Percentiles rank a stretch among this genome's conserved stretches.
Evolutionary conservation across 2,113 vertebrate genomes (phyloP).

Genomic region (Oxygymnocypris stewartii): DNA sequence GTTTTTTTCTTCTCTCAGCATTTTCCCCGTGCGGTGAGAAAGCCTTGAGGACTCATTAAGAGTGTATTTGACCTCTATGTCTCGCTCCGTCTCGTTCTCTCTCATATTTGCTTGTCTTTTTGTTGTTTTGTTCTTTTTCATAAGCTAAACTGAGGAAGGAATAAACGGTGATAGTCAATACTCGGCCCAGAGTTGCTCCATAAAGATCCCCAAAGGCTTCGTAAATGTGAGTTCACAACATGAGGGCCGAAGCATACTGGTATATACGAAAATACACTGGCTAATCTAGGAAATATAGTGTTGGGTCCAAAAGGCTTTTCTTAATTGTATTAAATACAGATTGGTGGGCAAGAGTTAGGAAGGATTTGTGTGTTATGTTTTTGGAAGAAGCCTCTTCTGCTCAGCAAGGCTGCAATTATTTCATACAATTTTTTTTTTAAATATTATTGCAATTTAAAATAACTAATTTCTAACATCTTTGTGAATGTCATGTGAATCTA

Average conservation of each 20-base stretch:
- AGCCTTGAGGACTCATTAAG: conserved; percentile 70
- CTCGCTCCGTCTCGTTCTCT: not conserved
- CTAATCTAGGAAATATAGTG: not conserved
- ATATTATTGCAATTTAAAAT: too few relatives aligned
- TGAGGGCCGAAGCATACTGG: too few relatives aligned
- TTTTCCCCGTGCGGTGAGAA: conserved; percentile 65
- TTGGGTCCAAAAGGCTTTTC: not conserved
- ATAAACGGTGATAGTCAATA: conserved; percentile 10
- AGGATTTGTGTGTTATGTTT: too few relatives aligned
- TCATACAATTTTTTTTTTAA: too few relatives aligned
- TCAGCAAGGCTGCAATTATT: too few relatives aligned
- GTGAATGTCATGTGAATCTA: too few relatives aligned
- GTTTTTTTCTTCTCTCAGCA: conserved; percentile 63
- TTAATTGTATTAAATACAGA: not conserved
- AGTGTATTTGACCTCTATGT: conserved; percentile 44
- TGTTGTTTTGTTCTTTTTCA: conserved; percentile 24
- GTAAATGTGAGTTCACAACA: not conserved
- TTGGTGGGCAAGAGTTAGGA: too few relatives aligned
- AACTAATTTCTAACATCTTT: too few relatives aligned
- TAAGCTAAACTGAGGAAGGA: not conserved
- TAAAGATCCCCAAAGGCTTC: not conserved
- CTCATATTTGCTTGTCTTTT: conserved; percentile 29
- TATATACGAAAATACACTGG: not conserved
- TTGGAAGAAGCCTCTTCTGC: too few relatives aligned
- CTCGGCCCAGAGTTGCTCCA: not conserved